phyloP scores from a whole-genome alignment of 1,140 invertebrate species.

The Ephestia elutella region DNA sequence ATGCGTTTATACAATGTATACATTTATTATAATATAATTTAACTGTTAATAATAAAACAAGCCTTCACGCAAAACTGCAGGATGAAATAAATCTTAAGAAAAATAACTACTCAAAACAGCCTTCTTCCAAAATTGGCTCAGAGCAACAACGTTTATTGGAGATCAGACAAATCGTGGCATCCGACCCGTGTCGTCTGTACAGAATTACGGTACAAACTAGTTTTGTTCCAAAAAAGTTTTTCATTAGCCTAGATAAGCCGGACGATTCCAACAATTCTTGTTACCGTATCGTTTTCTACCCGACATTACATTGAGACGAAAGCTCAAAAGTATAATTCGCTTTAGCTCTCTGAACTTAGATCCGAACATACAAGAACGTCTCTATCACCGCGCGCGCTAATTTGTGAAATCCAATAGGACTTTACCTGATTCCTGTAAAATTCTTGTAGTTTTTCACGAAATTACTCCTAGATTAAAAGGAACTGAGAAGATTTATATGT shows the following conservation, averaged over 20 bases:
- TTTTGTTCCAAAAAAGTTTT: slow-evolving; percentile 12
- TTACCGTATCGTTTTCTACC: slow-evolving; percentile 9
- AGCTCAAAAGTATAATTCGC: background rate
- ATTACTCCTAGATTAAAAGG: too few relatives aligned
- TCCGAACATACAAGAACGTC: too few relatives aligned
- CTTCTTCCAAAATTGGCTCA: slow-evolving; percentile 6
- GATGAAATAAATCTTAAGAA: too few relatives aligned
- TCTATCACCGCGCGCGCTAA: too few relatives aligned
- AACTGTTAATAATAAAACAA: too few relatives aligned
- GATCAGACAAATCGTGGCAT: background rate
- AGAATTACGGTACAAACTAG: background rate
- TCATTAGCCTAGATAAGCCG: slow-evolving; percentile 13
- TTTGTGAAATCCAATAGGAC: too few relatives aligned
- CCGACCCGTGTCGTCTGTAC: background rate
- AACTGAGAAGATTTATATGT: too few relatives aligned
- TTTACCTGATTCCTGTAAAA: too few relatives aligned
- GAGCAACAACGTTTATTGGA: slow-evolving; percentile 7
- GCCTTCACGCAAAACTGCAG: too few relatives aligned
- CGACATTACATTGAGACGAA: slow-evolving; percentile 5
- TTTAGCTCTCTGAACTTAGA: background rate
- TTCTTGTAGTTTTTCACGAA: too few relatives aligned
- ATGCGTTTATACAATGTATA: too few relatives aligned
- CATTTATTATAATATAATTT: too few relatives aligned
- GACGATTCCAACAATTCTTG: slow-evolving; percentile 10
- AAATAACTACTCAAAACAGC: background rate